Conservation (phyloP, 2,888 invertebrate genomes). For the Eupeodes latifasciatus region DNA sequence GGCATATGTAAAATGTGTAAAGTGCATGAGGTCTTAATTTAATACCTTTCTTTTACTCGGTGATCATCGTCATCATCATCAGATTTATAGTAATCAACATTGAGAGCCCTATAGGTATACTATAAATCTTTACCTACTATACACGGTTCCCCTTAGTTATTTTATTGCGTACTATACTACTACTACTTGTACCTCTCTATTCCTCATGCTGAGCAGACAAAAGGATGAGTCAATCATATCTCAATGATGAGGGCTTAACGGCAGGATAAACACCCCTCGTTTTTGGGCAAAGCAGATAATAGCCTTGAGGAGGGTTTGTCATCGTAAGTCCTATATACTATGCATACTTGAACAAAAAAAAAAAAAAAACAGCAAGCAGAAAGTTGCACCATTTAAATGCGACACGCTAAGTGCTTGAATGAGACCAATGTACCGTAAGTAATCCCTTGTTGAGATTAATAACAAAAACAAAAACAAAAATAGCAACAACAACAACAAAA, state of each 20-base stretch:
- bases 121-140: conserved; percentile 1
- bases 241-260: conserved; percentile 79
- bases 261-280: conserved; percentile 76
- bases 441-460: conserved; percentile 65
- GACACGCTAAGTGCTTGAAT: conserved; percentile 76
- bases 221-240: conserved; percentile 80
- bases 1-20: conserved; percentile 83
- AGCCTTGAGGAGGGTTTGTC: conserved; percentile 67
- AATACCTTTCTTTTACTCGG: conserved; percentile 62
- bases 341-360: not conserved
- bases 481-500: not conserved
- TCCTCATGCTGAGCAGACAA: conserved; percentile 70
- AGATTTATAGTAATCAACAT: conserved; percentile 54
- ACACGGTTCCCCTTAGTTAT: conserved; percentile 21
- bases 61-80: conserved; percentile 61
- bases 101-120: conserved; percentile 20
- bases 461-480: conserved; percentile 1
- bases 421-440: conserved; percentile 77
- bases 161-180: not conserved
- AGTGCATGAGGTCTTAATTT: conserved; percentile 79
- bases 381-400: conserved; percentile 57
- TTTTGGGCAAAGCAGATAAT: conserved; percentile 68
- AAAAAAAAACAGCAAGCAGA: not conserved
- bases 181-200: conserved; percentile 7
- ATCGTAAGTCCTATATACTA: not conserved